Evolutionary conservation across 2,888 invertebrate genomes (phyloP).

Genomic region (Gibbula magus): DNA sequence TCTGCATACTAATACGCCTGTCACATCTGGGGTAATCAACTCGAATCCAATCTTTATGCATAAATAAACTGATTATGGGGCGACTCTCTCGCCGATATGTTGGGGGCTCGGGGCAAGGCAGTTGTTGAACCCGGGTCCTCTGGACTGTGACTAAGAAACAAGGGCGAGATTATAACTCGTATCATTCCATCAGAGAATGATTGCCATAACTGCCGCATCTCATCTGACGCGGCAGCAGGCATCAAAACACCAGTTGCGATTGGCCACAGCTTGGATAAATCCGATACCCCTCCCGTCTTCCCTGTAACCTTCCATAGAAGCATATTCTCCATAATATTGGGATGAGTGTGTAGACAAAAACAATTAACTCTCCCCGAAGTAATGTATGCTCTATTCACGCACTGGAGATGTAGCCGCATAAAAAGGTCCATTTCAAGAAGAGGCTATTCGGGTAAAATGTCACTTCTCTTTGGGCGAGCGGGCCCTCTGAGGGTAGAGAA

Average conservation of each 20-base stretch:
- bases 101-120: not conserved
- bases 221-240: not conserved
- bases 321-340: constrained; percentile 14
- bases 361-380: constrained; percentile 16
- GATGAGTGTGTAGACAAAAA: constrained; percentile 5
- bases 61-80: constrained; percentile 32
- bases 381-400: constrained; percentile 20
- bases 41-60: constrained; percentile 36
- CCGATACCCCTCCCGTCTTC: no score
- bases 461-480: constrained; percentile 12
- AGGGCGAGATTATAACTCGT: constrained; percentile 12
- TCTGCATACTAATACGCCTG: constrained; percentile 31
- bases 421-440: not conserved
- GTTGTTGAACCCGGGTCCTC: constrained; percentile 9
- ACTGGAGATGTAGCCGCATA: not conserved
- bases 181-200: constrained; percentile 21
- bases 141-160: constrained; percentile 9
- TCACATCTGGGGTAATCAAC: constrained; percentile 33
- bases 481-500: not conserved
- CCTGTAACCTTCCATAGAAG: constrained; percentile 1
- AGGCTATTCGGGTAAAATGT: constrained; percentile 6
- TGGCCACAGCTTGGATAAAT: not conserved
- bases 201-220: constrained; percentile 12
- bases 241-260: constrained; percentile 23
- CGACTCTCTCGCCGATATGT: constrained; percentile 14